These are phyloP conservation scores for Drosophila sp. DNA, from an alignment of 1,140 invertebrate genomes.

Conservation along the genomic window DNA sequence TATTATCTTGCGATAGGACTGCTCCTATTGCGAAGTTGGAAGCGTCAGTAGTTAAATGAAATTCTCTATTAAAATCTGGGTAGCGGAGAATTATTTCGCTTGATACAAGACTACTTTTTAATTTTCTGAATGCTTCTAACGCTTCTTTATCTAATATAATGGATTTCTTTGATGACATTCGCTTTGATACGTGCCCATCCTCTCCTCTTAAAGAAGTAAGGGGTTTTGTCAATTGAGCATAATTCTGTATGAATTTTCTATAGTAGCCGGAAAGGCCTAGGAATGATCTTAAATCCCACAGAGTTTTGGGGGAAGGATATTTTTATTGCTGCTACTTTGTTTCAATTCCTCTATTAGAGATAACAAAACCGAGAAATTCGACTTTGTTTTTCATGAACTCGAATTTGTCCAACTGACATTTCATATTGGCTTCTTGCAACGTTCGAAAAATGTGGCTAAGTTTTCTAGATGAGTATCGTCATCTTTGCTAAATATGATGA, in stretches of 20 bases:
- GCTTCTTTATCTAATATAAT: not conserved
- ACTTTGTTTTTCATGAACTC: slow-evolving; percentile 43
- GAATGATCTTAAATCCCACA: no score
- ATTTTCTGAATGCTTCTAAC: not conserved
- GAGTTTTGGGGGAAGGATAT: slow-evolving; percentile 37
- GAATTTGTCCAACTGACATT: slow-evolving; percentile 35
- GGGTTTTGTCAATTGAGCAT: not conserved
- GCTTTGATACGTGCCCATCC: not conserved
- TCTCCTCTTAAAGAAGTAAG: slow-evolving; percentile 6
- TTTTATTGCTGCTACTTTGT: slow-evolving; percentile 51
- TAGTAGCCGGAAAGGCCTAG: no score
- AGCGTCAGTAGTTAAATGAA: slow-evolving; percentile 2
- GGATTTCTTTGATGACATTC: not conserved
- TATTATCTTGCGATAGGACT: slow-evolving; percentile 70
- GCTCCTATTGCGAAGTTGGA: slow-evolving; percentile 63
- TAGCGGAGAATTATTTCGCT: not conserved
- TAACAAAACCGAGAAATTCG: slow-evolving; percentile 45
- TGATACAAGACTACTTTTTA: not conserved
- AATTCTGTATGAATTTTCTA: not conserved
- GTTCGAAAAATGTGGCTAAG: not conserved
- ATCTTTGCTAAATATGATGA: slow-evolving; percentile 42
- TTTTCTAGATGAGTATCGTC: slow-evolving; percentile 30
- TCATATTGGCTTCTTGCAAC: slow-evolving; percentile 31
- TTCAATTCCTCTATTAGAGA: slow-evolving; percentile 35
- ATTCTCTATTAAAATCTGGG: slow-evolving; percentile 1